A percentile compares a stretch with the other conserved stretches of the same genome.
Conservation (phyloP, 2,113 vertebrate species). For the Grammomys dolichurus region DNA sequence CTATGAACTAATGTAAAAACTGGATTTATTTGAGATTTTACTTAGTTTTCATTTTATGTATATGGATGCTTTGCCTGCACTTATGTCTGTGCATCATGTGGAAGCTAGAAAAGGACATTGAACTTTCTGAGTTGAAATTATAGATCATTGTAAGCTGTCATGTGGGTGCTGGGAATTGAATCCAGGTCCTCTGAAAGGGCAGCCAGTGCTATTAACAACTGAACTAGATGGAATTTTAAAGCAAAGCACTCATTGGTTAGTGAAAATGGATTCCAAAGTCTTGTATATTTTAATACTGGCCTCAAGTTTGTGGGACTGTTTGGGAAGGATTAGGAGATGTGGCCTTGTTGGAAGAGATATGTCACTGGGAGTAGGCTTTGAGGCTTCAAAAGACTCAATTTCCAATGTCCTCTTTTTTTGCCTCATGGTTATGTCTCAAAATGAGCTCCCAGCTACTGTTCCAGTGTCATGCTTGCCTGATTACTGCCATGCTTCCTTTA, state of each 20-base stretch:
- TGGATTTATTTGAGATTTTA: background rate
- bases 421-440: background rate
- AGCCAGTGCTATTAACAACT: background rate
- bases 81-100: background rate
- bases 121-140: background rate
- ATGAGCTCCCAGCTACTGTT: background rate
- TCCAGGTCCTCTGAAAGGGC: background rate
- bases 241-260: background rate
- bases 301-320: background rate
- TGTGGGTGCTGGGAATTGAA: background rate
- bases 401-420: background rate
- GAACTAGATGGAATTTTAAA: background rate
- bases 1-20: background rate
- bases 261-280: background rate
- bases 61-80: background rate
- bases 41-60: background rate
- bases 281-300: background rate
- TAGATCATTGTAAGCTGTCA: background rate
- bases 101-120: background rate
- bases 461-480: background rate
- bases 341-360: background rate
- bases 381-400: background rate
- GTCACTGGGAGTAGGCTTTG: background rate
- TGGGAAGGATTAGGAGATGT: background rate
- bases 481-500: background rate